phyloP scores from a whole-genome alignment of 2,113 vertebrate genomes.

The Tiliqua scincoides region DNA sequence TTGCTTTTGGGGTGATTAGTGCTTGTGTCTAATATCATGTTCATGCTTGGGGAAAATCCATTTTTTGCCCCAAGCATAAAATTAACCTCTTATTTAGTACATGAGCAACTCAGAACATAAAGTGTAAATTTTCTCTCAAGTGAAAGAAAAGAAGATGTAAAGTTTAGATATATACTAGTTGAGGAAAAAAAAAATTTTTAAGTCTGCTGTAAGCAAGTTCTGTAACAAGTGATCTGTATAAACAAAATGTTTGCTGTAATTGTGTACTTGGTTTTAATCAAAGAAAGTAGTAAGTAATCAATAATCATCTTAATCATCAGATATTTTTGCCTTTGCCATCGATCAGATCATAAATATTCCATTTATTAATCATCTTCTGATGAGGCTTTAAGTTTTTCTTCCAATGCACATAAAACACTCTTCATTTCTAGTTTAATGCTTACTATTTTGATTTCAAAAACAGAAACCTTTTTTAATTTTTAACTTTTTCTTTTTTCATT shows the following conservation, averaged over 20 bases:
- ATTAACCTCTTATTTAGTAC: neutral
- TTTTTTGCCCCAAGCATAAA: neutral
- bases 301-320: slow-evolving; percentile 38
- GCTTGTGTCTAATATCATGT: neutral
- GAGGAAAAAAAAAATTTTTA: neutral
- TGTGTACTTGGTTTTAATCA: slow-evolving; percentile 55
- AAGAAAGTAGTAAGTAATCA: slow-evolving; percentile 36
- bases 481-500: neutral
- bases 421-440: slow-evolving; percentile 17
- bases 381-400: slow-evolving; percentile 32
- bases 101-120: neutral
- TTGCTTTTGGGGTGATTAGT: neutral
- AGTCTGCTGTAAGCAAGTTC: too few relatives aligned
- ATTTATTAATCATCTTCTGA: slow-evolving; percentile 3
- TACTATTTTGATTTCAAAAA: neutral
- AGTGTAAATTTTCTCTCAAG: too few relatives aligned
- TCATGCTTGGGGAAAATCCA: neutral
- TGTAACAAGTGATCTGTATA: neutral
- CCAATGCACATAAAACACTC: neutral
- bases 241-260: neutral
- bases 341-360: slow-evolving; percentile 19
- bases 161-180: neutral
- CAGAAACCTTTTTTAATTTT: neutral
- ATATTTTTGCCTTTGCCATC: slow-evolving; percentile 35
- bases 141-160: neutral